A percentile compares a stretch with the other conserved stretches of the same genome.
These are phyloP conservation scores for Dipodomys stephensi DNA, from an alignment of 2,113 vertebrate species.

Conservation along the genomic window DNA sequence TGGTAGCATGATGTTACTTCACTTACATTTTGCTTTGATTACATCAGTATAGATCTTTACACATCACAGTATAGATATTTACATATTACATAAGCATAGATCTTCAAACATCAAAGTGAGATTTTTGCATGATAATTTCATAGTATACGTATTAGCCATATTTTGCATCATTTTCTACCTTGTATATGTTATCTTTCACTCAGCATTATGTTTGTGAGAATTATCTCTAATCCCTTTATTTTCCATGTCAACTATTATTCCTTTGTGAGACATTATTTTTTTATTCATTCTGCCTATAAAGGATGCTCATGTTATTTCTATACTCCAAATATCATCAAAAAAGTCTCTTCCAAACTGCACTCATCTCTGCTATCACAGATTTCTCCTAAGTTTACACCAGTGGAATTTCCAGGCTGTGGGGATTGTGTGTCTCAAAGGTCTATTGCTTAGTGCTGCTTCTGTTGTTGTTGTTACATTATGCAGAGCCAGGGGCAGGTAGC, in stretches of 20 bases:
- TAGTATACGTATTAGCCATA: neutral
- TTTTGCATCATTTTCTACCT: neutral
- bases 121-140: neutral
- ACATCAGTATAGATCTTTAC: no score
- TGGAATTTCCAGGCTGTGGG: neutral
- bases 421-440: neutral
- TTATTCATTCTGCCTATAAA: neutral
- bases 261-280: neutral
- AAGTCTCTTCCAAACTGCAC: neutral
- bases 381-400: neutral
- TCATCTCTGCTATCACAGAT: neutral
- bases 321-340: neutral
- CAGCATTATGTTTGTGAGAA: neutral
- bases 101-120: neutral
- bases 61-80: neutral
- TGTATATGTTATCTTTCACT: neutral
- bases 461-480: no score
- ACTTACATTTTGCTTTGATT: neutral
- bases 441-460: no score
- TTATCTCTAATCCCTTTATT: neutral
- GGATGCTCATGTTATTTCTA: neutral
- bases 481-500: no score
- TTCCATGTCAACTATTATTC: neutral
- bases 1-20: neutral
- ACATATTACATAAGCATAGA: neutral